A percentile compares a stretch with the other conserved stretches of the same genome.
phyloP scores from a whole-genome alignment of 2,797 vertebrate genomes.

The Peromyscus nudipes region DNA sequence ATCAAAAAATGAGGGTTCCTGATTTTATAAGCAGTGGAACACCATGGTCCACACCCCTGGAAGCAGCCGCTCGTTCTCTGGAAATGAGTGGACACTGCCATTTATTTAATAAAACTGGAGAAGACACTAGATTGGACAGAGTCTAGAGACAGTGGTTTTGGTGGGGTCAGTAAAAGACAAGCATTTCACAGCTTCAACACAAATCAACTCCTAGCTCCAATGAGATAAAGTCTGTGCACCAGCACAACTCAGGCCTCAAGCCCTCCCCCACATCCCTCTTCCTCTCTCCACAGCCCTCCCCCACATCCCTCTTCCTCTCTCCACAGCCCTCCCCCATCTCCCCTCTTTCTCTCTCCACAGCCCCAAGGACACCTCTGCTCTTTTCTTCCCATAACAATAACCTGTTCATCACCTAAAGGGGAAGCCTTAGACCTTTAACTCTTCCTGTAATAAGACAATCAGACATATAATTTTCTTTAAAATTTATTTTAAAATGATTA shows the following conservation, averaged over 20 bases:
- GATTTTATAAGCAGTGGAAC: not conserved
- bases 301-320: too few relatives aligned
- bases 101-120: not conserved
- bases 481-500: not conserved
- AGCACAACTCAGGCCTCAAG: not conserved
- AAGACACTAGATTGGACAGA: not conserved
- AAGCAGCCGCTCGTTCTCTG: not conserved
- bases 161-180: not conserved
- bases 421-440: too few relatives aligned
- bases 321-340: too few relatives aligned
- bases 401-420: not conserved
- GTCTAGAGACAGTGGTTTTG: not conserved
- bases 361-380: not conserved
- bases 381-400: not conserved
- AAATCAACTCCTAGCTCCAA: not conserved
- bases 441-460: not conserved
- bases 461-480: not conserved
- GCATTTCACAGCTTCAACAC: not conserved
- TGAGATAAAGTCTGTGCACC: accelerated
- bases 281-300: not conserved
- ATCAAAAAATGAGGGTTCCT: not conserved
- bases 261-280: not conserved
- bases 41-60: not conserved
- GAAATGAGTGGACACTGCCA: not conserved
- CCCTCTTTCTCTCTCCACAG: too few relatives aligned